Conservation (phyloP, 1,140 invertebrate genomes). For the Spodoptera frugiperda region DNA sequence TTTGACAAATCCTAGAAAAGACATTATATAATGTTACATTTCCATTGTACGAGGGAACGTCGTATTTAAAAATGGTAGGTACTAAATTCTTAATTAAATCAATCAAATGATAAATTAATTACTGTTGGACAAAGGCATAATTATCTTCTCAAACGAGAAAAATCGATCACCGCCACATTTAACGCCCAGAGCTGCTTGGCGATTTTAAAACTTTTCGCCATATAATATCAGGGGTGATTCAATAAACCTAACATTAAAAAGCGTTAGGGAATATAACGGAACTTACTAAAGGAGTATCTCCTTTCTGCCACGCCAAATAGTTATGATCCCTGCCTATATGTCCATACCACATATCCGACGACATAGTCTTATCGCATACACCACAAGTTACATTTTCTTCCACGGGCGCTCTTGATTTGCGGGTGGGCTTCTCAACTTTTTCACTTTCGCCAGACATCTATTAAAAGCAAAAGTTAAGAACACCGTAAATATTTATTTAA, state of each 20-base stretch:
- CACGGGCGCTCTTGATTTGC: neutral
- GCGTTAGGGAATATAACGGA: neutral
- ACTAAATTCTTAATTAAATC: too few species aligned
- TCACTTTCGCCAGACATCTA: neutral
- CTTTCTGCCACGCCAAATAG: constrained; percentile 63
- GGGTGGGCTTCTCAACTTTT: neutral
- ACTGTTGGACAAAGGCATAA: too few species aligned
- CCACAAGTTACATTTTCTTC: constrained; percentile 53
- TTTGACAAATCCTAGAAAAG: constrained; percentile 17
- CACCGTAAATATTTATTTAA: neutral
- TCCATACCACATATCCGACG: constrained; percentile 55
- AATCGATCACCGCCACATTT: too few species aligned
- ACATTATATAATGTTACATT: too few species aligned
- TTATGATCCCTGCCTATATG: constrained; percentile 61
- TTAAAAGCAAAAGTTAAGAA: neutral
- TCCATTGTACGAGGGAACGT: too few species aligned
- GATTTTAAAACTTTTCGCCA: too few species aligned
- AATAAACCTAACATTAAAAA: too few species aligned
- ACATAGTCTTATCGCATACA: constrained; percentile 63
- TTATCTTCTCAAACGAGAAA: too few species aligned
- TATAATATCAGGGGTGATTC: too few species aligned
- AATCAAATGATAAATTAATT: too few species aligned
- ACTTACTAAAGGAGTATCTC: constrained; percentile 56
- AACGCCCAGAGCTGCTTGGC: too few species aligned
- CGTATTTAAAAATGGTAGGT: too few species aligned